Base-by-base conservation (phyloP, 35 echinoderm and acorn worm species). In the Strongylocentrotus purpuratus region DNA sequence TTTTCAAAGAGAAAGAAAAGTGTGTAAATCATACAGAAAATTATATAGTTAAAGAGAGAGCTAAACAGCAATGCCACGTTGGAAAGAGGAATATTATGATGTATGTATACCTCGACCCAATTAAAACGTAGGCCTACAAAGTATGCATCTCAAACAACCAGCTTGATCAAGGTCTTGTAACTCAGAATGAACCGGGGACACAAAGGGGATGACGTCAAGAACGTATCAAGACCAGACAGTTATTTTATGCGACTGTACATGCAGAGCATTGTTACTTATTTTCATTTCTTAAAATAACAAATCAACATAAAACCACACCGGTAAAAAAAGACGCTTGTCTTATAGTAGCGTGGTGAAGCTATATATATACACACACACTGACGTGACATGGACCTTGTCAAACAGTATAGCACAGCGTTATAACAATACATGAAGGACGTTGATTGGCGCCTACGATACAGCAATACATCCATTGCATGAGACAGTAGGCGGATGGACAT, bases 201-300 rank as follows among this genome's bases (percentile, higher is more conserved):
- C 20, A 78, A 78, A 78, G 25, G 65, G 7, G 18, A 78, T 78
- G 65, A 78, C 65, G 65, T 78, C 65, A 78, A 18, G 15, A 78
- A 28, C 65, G 65, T 78, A 28, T 78, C 12, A 14, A 70, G 61
- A 70, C 65, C 65, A 78, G 65, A 78, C 65, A 78, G 65, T 78
- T n/a, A 78, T 78, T 78, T 78, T n/a, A 78, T n/a, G 65, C 18
- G 65, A 78, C 65, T 78, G 65, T 78, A 78, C 65, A 78, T 78
- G n/a, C 65, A 78, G 20, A 78, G 22, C 65, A 78, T 78, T 78
- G 65, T 78, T 78, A 78, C 65, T 78, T 78, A 78, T 78, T 78
- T 78, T 78, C 65, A 78, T 78, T 78, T 78, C 65, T 78, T 78
- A 78, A n/a, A 78, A 78, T 78, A 78, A 78, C 65, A 78, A n/a